phyloP scores from a whole-genome alignment of 2,113 vertebrate genomes.

The Leucoraja erinaceus region DNA sequence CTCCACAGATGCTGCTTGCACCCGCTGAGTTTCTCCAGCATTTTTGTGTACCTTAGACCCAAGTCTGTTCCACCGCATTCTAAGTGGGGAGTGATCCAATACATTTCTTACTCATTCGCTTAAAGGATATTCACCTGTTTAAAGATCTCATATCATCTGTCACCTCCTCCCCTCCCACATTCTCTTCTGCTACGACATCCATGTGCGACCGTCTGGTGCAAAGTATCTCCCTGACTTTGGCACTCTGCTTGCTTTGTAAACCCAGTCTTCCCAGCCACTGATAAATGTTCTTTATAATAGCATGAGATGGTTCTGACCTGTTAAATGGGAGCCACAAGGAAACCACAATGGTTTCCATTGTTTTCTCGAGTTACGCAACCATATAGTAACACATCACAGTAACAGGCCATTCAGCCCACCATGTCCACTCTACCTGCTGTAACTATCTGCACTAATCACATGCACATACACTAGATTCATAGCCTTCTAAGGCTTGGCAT shows the following conservation, averaged over 20 bases:
- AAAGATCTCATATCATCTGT: too few species aligned
- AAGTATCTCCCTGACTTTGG: background rate
- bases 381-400: too few species aligned
- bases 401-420: too few species aligned
- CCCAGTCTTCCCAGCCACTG: background rate
- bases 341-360: background rate
- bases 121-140: too few species aligned
- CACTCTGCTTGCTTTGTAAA: background rate
- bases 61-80: background rate
- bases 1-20: too few species aligned
- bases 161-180: background rate
- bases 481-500: too few species aligned
- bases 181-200: too few species aligned
- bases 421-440: too few species aligned
- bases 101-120: background rate
- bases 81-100: background rate
- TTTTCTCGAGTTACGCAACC: background rate
- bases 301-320: background rate
- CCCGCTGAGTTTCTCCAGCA: too few species aligned
- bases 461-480: too few species aligned
- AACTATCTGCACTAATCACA: too few species aligned
- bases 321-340: background rate
- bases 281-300: background rate
- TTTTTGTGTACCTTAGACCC: too few species aligned
- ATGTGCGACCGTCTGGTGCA: background rate